Evolutionary conservation across 2,113 vertebrate genomes (phyloP).

Genomic region (Canis aureus): DNA sequence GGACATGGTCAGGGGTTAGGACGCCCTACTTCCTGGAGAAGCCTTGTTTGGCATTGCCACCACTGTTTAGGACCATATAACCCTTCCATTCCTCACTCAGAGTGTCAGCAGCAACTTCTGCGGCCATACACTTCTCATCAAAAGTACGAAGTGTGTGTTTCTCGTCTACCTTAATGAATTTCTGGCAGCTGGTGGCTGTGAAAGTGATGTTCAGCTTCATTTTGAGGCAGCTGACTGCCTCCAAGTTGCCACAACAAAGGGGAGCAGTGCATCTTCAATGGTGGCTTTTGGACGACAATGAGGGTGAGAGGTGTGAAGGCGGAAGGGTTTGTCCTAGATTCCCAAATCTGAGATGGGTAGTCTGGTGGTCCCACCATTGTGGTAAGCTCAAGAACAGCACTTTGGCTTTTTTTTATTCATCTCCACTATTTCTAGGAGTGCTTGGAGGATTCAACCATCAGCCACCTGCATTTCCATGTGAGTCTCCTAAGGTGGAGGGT

Average conservation of each 20-base stretch:
- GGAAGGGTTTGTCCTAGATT: neutral
- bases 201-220: neutral
- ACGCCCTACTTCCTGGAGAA: neutral
- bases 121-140: neutral
- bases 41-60: neutral
- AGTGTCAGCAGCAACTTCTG: neutral
- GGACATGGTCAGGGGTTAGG: neutral
- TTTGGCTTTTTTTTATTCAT: neutral
- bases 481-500: neutral
- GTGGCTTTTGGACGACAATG: neutral
- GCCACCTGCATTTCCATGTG: neutral
- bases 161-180: neutral
- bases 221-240: neutral
- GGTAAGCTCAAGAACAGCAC: neutral
- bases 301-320: neutral
- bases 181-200: neutral
- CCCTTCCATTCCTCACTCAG: neutral
- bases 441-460: neutral
- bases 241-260: neutral
- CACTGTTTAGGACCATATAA: neutral
- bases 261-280: neutral
- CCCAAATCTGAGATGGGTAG: neutral
- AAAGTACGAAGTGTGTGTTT: neutral
- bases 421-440: neutral
- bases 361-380: neutral